Evolutionary conservation across 2,113 vertebrate genomes (phyloP), one percentile per base, ranked within the genome.

Genomic region (Cariama cristata): DNA sequence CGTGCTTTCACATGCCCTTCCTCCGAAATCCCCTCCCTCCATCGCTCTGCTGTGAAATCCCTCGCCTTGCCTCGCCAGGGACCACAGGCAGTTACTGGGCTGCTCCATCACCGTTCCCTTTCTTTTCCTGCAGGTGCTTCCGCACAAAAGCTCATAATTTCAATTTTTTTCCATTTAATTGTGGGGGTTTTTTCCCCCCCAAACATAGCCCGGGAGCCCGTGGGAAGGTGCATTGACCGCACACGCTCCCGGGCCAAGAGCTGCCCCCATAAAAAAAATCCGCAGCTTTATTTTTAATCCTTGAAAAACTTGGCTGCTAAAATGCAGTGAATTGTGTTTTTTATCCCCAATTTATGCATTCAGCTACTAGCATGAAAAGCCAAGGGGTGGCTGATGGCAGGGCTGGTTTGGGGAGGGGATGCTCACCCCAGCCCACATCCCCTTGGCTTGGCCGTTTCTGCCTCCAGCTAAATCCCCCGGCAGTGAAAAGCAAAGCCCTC

Each of bases 371-470:
- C 3, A 3, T 4, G 42, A 5, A 20, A 60, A 87, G 59, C 24
- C 2, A 6, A 28, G 16, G n/a, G 23, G 14, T 55, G 50, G 56
- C 79, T 62, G 56, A 44, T 11, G 50, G 47, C 42, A 53, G 55
- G 47, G 87, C n/a, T 77, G 90, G 15, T 88, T 58, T 50, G 66
- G 56, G 66, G 66, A 64, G 49, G 64, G 64, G 59, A 35, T 59
- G 38, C 53, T 90, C 18, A 33, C 18, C 33, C 40, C 26, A 17
- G 53, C 30, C 35, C n/a, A 4, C 19, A 3, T 23, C 19, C 6
- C 44, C 49, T 55, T 0, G 0, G 0, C 42, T 88, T 5, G 8
- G 50, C 50, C 1, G 0, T 52, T 84, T 72, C 30, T 38, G 21
- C 35, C 55, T 69, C 85, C 4, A 44, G 14, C 75, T 64, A 32